Conservation (phyloP, 2,113 vertebrate genomes). For the Trogon surrucura region DNA sequence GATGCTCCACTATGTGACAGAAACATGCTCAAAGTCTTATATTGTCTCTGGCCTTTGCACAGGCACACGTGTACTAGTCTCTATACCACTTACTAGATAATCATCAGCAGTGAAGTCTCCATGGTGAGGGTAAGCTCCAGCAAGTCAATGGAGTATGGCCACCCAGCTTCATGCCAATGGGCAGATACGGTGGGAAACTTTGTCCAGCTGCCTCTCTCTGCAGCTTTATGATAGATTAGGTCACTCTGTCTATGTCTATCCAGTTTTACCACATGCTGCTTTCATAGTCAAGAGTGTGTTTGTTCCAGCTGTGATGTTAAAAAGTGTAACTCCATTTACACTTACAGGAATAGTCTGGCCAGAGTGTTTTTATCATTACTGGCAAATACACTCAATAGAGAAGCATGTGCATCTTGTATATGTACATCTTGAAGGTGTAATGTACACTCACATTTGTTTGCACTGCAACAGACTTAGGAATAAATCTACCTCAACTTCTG, state of each 20-base stretch:
- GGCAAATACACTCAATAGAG: background rate
- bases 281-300: background rate
- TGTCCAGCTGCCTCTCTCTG: background rate
- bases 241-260: background rate
- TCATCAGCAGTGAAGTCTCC: background rate
- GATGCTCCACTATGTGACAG: background rate
- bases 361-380: background rate
- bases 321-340: background rate
- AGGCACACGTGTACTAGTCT: background rate
- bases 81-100: background rate
- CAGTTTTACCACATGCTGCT: background rate
- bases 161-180: background rate
- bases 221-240: background rate
- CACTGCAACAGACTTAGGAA: background rate
- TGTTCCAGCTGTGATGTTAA: background rate
- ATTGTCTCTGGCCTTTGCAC: background rate
- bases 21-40: background rate
- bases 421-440: background rate
- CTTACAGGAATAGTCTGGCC: background rate
- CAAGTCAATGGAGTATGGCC: background rate
- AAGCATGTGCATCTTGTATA: background rate
- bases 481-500: background rate
- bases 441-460: fast-evolving
- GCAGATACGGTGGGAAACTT: background rate
- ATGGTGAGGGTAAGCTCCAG: background rate